phyloP scores from a whole-genome alignment of 2,888 invertebrate genomes.

The Archips xylosteana region DNA sequence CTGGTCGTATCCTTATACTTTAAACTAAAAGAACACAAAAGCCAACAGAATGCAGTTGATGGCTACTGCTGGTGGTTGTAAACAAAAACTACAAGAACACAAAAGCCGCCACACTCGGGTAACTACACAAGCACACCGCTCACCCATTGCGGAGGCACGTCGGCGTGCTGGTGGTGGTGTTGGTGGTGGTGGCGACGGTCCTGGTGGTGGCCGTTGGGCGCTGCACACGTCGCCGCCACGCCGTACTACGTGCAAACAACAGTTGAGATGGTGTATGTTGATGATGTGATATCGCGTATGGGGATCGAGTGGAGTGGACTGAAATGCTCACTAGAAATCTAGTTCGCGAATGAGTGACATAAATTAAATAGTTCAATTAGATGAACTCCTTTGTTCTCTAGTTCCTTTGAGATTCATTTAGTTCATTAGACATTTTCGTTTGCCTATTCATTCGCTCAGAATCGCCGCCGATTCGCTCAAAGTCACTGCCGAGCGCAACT shows the following conservation, averaged over 20 bases:
- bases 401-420: too few relatives aligned
- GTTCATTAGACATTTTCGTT: too few relatives aligned
- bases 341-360: too few relatives aligned
- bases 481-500: too few relatives aligned
- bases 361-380: too few relatives aligned
- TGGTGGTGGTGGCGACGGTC: slow-evolving; percentile 71
- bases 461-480: too few relatives aligned
- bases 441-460: too few relatives aligned
- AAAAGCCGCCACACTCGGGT: neutral
- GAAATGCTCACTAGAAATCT: too few relatives aligned
- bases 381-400: too few relatives aligned
- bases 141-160: slow-evolving; percentile 79
- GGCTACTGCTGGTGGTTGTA: neutral
- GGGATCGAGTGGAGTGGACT: neutral
- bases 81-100: neutral
- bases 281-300: neutral
- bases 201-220: slow-evolving; percentile 80
- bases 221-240: slow-evolving; percentile 83
- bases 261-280: slow-evolving; percentile 25
- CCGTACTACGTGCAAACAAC: slow-evolving; percentile 70
- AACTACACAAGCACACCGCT: slow-evolving; percentile 42
- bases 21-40: too few relatives aligned
- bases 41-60: neutral
- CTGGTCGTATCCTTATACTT: too few relatives aligned
- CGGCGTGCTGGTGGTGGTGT: slow-evolving; percentile 78